Percentiles rank a stretch among this genome's conserved stretches.
phyloP scores from a whole-genome alignment of 2,888 invertebrate species.

The Polymixis flavicincta region DNA sequence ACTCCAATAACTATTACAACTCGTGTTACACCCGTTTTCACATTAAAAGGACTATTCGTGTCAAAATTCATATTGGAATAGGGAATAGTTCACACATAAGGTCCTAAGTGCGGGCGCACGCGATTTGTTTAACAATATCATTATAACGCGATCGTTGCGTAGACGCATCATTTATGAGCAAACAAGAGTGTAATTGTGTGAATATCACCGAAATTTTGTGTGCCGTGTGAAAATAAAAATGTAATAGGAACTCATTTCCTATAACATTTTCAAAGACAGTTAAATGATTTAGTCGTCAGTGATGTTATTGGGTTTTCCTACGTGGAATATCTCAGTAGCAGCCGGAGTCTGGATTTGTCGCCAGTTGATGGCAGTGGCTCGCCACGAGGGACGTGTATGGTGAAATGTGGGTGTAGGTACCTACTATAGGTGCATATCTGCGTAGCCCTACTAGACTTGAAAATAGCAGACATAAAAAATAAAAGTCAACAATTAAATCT shows the following conservation, averaged over 20 bases:
- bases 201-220: neutral
- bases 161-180: conserved; percentile 2
- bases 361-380: too few relatives aligned
- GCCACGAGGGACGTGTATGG: too few relatives aligned
- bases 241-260: neutral
- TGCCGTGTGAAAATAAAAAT: conserved; percentile 21
- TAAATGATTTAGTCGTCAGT: neutral
- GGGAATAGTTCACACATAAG: conserved; percentile 41
- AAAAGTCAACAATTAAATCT: too few relatives aligned
- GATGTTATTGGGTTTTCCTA: too few relatives aligned
- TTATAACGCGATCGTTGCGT: conserved; percentile 19
- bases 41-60: conserved; percentile 44
- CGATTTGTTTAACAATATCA: conserved; percentile 51
- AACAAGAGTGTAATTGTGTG: conserved; percentile 23
- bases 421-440: too few relatives aligned
- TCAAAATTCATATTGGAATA: conserved; percentile 40
- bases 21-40: conserved; percentile 23
- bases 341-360: too few relatives aligned
- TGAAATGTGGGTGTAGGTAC: too few relatives aligned
- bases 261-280: too few relatives aligned
- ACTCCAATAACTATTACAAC: conserved; percentile 6
- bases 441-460: too few relatives aligned
- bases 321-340: too few relatives aligned
- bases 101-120: conserved; percentile 48
- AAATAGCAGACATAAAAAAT: too few relatives aligned